A percentile compares a stretch with the other conserved stretches of the same genome.
Evolutionary conservation across 2,888 invertebrate species (phyloP).

Genomic region (Standfussiana lucernea): DNA sequence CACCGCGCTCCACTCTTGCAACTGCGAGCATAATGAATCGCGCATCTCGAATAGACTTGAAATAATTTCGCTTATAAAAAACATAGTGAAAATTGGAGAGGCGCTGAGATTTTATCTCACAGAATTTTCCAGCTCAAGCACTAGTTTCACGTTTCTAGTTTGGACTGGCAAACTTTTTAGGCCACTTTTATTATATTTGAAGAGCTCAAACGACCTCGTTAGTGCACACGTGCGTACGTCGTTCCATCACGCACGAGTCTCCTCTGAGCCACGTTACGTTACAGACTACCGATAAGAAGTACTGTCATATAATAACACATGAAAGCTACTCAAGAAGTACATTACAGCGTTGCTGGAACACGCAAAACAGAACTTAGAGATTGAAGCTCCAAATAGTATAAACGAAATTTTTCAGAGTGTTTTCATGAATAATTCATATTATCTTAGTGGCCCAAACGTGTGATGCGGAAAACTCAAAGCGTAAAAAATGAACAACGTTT

Average conservation of each 20-base stretch:
- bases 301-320: constrained; percentile 31
- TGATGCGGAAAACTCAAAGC: constrained; percentile 55
- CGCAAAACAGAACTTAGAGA: constrained; percentile 25
- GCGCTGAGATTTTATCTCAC: constrained; percentile 67
- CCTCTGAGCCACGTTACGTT: constrained; percentile 29
- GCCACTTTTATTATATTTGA: constrained; percentile 69
- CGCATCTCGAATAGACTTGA: constrained; percentile 83
- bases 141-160: constrained; percentile 66
- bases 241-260: constrained; percentile 63
- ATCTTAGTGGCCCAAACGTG: constrained; percentile 53
- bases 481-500: constrained; percentile 63
- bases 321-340: constrained; percentile 30
- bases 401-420: constrained; percentile 43
- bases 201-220: constrained; percentile 71
- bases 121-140: constrained; percentile 64
- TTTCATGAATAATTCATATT: constrained; percentile 62
- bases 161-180: constrained; percentile 67
- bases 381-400: constrained; percentile 52
- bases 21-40: constrained; percentile 85
- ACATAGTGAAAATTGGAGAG: constrained; percentile 67
- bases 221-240: constrained; percentile 66
- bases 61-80: constrained; percentile 79
- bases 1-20: constrained; percentile 81
- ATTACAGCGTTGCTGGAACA: constrained; percentile 27
- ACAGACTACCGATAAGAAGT: constrained; percentile 35